Percentiles rank a stretch among this genome's conserved stretches.
phyloP scores from a whole-genome alignment of 2,797 vertebrate genomes.

The Aulostomus chinensis region DNA sequence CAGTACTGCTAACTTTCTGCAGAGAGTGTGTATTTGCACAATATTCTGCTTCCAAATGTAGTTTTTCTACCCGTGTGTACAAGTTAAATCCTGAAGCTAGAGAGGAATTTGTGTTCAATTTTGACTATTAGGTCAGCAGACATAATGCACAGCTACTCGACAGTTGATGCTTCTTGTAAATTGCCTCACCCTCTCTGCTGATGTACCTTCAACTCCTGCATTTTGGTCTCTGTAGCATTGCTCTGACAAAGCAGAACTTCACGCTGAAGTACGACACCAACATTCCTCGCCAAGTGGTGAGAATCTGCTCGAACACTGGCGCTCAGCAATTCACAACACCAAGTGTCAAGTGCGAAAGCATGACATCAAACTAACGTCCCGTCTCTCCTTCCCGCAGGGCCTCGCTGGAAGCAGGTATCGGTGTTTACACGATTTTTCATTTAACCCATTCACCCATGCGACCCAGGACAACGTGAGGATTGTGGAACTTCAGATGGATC shows the following conservation, averaged over 20 bases:
- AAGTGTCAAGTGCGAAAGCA: not conserved
- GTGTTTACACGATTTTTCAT: too few relatives aligned
- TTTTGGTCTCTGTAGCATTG: slow-evolving; percentile 70
- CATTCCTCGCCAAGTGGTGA: slow-evolving; percentile 87
- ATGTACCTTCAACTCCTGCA: not conserved
- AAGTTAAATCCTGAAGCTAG: too few relatives aligned
- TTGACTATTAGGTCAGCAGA: too few relatives aligned
- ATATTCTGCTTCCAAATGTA: too few relatives aligned
- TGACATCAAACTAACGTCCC: not conserved
- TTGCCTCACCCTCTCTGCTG: not conserved
- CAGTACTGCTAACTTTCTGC: too few relatives aligned
- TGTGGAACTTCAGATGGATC: too few relatives aligned
- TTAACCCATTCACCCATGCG: too few relatives aligned
- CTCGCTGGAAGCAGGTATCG: slow-evolving; percentile 86
- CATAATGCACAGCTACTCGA: not conserved
- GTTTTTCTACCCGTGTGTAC: too few relatives aligned
- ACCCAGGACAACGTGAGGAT: too few relatives aligned
- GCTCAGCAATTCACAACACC: not conserved
- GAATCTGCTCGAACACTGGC: slow-evolving; percentile 10
- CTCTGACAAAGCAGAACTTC: slow-evolving; percentile 86
- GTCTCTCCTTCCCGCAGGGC: slow-evolving; percentile 69
- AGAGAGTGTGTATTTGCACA: too few relatives aligned
- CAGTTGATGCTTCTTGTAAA: not conserved
- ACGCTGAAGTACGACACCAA: slow-evolving; percentile 88
- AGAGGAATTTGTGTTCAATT: too few relatives aligned